Conservation (phyloP, 1,140 invertebrate species). For the Paramacrobiotus metropolitanus region DNA sequence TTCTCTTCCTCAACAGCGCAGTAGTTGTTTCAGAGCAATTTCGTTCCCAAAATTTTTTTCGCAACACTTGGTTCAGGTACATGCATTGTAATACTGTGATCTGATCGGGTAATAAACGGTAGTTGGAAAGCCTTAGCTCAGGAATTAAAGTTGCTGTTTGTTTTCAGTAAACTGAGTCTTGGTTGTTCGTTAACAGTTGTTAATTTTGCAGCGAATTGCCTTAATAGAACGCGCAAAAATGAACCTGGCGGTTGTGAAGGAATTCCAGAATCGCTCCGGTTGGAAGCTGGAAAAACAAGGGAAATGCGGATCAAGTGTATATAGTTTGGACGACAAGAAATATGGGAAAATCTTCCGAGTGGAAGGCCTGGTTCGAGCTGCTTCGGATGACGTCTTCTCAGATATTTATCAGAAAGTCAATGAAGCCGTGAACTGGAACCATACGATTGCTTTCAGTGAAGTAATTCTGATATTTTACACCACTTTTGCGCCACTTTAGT, state of each 20-base stretch:
- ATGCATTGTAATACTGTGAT: no score
- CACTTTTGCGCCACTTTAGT: no score
- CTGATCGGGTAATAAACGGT: no score
- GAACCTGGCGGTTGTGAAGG: background rate
- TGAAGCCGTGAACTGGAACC: background rate
- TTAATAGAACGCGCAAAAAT: background rate
- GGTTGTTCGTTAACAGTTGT: no score
- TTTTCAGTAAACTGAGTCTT: no score
- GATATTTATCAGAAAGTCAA: background rate
- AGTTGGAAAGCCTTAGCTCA: no score
- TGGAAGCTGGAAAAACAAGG: conserved; percentile 4
- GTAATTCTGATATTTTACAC: no score
- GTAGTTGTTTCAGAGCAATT: no score
- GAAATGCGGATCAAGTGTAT: background rate
- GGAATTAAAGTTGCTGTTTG: no score
- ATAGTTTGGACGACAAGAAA: background rate
- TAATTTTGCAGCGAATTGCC: background rate
- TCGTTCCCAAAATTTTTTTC: no score
- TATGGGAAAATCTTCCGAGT: background rate
- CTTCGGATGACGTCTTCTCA: background rate
- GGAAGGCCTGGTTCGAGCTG: background rate
- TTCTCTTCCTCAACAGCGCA: no score
- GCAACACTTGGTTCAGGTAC: no score
- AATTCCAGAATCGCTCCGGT: background rate
- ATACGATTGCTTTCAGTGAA: background rate